A percentile compares a stretch with the other conserved stretches of the same genome.
phyloP scores from a whole-genome alignment of 2,888 invertebrate species.

The Marasmarcha lunaedactyla region DNA sequence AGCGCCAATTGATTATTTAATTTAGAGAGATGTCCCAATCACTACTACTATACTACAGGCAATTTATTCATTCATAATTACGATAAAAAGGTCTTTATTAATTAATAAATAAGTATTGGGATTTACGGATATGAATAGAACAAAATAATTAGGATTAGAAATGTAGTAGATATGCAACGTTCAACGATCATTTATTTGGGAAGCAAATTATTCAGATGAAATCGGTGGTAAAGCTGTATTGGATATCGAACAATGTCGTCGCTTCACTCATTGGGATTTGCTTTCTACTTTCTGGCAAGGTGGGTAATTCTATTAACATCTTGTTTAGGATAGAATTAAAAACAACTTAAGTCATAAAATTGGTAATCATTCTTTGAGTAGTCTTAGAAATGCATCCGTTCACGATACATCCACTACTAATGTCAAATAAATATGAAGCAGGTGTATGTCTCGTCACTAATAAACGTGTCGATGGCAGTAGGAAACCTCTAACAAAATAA shows the following conservation, averaged over 20 bases:
- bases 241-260: slow-evolving; percentile 7
- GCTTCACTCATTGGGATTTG: not conserved
- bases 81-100: slow-evolving; percentile 47
- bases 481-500: slow-evolving; percentile 66
- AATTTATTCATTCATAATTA: slow-evolving; percentile 46
- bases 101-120: slow-evolving; percentile 50
- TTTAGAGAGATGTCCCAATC: slow-evolving; percentile 48
- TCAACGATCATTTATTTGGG: slow-evolving; percentile 50
- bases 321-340: too few relatives aligned
- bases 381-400: too few relatives aligned
- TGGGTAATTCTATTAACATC: too few relatives aligned
- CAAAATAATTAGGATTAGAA: slow-evolving; percentile 62
- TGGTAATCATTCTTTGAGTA: too few relatives aligned
- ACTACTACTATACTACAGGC: slow-evolving; percentile 54
- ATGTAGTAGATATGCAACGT: slow-evolving; percentile 70
- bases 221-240: slow-evolving; percentile 59
- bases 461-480: slow-evolving; percentile 54
- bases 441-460: slow-evolving; percentile 42
- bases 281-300: too few relatives aligned
- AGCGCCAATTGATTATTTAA: slow-evolving; percentile 53
- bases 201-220: slow-evolving; percentile 49
- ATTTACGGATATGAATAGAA: slow-evolving; percentile 58
- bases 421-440: slow-evolving; percentile 51
- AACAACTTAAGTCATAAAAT: too few relatives aligned
- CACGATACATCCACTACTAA: slow-evolving; percentile 20